phyloP scores from a whole-genome alignment of 2,888 invertebrate species.

The Eudemis profundana region DNA sequence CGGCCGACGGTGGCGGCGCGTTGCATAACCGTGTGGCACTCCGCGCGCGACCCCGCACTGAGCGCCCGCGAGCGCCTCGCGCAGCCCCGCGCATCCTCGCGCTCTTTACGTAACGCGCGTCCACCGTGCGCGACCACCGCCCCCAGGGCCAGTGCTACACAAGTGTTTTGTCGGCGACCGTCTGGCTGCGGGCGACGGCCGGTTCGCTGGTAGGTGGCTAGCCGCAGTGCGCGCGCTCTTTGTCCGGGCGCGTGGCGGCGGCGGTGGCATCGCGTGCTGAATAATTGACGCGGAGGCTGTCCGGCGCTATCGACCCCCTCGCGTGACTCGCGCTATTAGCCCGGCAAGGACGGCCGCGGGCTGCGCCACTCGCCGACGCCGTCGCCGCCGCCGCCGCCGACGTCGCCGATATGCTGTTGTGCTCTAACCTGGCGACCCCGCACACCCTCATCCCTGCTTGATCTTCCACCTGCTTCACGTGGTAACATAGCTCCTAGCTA shows the following conservation, averaged over 20 bases:
- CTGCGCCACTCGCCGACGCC: conserved; percentile 72
- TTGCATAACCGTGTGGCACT: conserved; percentile 83
- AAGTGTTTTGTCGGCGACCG: conserved; percentile 60
- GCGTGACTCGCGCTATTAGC: conserved; percentile 78
- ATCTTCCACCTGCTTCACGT: conserved; percentile 14
- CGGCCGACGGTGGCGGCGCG: conserved; percentile 77
- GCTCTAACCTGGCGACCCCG: conserved; percentile 52
- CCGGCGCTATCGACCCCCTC: conserved; percentile 83
- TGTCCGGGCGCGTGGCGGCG: conserved; percentile 70
- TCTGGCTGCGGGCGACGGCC: conserved; percentile 62
- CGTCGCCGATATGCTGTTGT: conserved; percentile 38
- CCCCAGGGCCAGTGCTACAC: conserved; percentile 30
- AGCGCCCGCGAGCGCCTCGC: conserved; percentile 82
- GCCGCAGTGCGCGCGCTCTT: conserved; percentile 67
- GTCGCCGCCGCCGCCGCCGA: conserved; percentile 56
- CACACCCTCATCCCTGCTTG: conserved; percentile 54
- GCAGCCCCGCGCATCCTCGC: conserved; percentile 73
- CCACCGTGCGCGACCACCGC: conserved; percentile 64
- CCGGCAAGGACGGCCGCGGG: conserved; percentile 82
- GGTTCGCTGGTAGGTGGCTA: conserved; percentile 77
- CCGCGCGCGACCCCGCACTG: conserved; percentile 82
- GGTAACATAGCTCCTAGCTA: not conserved
- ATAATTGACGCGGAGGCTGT: conserved; percentile 81
- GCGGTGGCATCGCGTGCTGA: conserved; percentile 71
- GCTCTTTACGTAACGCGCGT: conserved; percentile 83